Conservation (phyloP, 2,888 invertebrate species). For the Xanthia togata region DNA sequence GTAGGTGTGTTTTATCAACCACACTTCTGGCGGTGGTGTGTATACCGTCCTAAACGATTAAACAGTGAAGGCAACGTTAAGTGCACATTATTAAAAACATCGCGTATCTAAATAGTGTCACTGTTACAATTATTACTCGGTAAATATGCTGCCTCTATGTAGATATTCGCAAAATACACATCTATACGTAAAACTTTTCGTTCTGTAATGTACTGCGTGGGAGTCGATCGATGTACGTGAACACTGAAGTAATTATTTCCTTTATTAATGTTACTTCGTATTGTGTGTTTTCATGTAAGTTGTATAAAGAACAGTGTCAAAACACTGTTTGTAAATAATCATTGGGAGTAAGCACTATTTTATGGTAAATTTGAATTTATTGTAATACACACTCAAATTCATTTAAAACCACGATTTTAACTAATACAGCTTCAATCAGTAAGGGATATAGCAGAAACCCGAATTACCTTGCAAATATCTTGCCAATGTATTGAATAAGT, state of each 20-base stretch:
- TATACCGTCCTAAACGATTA: constrained; percentile 46
- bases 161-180: constrained; percentile 88
- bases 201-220: constrained; percentile 77
- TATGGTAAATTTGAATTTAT: constrained; percentile 10
- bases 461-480: background rate
- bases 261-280: constrained; percentile 60
- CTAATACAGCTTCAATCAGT: background rate
- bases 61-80: constrained; percentile 81
- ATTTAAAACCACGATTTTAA: background rate
- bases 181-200: constrained; percentile 79
- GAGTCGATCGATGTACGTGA: constrained; percentile 36
- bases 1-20: too few relatives aligned
- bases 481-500: constrained; percentile 29
- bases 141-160: constrained; percentile 89
- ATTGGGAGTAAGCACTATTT: constrained; percentile 5
- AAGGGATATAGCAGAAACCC: background rate
- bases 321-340: constrained; percentile 10
- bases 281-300: constrained; percentile 12
- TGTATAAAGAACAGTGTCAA: background rate
- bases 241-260: constrained; percentile 58
- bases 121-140: constrained; percentile 77
- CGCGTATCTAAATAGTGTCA: constrained; percentile 78
- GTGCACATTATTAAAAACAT: constrained; percentile 79
- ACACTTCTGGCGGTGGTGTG: constrained; percentile 15
- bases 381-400: background rate